phyloP scores from a whole-genome alignment of 2,797 vertebrate genomes.

The Anguilla obscura region DNA sequence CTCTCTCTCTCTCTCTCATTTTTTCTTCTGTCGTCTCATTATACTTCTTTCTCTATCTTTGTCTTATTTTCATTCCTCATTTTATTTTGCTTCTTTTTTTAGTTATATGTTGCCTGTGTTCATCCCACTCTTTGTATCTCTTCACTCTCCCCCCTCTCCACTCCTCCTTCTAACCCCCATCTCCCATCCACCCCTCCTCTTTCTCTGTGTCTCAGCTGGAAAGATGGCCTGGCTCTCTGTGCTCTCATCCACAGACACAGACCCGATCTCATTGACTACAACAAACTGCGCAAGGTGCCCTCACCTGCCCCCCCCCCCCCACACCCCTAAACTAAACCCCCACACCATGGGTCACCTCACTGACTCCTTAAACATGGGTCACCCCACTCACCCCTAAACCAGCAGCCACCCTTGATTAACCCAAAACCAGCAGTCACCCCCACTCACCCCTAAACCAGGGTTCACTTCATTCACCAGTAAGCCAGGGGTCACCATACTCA shows the following conservation, averaged over 20 bases:
- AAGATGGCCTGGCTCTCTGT: conserved; percentile 89
- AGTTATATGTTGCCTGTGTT: background rate
- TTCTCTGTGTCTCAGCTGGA: conserved; percentile 74
- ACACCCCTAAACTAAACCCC: background rate
- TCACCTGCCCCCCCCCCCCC: conserved; percentile 8
- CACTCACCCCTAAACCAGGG: too few relatives aligned
- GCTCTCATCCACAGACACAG: conserved; percentile 94
- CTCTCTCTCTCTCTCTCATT: background rate
- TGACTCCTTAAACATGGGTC: background rate
- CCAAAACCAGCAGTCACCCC: too few relatives aligned
- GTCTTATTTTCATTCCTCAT: background rate
- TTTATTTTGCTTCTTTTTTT: background rate
- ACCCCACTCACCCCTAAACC: background rate
- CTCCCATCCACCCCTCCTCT: conserved; percentile 4
- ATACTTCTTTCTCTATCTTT: background rate
- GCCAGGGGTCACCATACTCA: too few relatives aligned
- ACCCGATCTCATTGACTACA: conserved; percentile 83
- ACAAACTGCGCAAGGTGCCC: conserved; percentile 87
- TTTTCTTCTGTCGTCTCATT: background rate
- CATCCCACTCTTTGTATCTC: background rate
- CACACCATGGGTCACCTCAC: background rate
- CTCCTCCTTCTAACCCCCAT: background rate
- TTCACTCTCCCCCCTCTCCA: background rate
- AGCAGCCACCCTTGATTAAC: background rate
- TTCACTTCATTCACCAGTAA: too few relatives aligned